These are phyloP conservation scores for Parazoanthus atlanticus DNA, from an alignment of 92 coral and sea anemone species.

Conservation along the genomic window DNA sequence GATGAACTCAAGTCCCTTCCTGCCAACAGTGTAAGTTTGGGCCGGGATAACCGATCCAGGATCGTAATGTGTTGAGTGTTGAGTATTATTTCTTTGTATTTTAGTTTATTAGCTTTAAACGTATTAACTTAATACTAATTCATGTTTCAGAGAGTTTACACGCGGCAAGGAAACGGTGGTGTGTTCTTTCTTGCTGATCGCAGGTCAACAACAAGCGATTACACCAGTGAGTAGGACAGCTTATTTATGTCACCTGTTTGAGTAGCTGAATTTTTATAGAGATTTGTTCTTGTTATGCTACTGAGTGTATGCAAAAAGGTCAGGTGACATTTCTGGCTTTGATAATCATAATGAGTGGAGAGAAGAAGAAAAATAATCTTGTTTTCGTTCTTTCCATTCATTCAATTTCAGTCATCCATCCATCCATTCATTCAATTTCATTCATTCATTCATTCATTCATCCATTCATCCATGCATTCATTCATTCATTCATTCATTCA, in stretches of 20 bases:
- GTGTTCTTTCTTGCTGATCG: constrained; percentile 38
- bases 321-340: background rate
- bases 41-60: too few species aligned
- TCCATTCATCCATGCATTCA: too few species aligned
- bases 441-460: too few species aligned
- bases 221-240: constrained; percentile 6
- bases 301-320: background rate
- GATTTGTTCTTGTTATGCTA: background rate
- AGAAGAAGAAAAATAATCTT: too few species aligned
- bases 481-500: too few species aligned
- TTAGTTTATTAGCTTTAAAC: background rate
- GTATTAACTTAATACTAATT: too few species aligned
- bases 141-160: constrained; percentile 30
- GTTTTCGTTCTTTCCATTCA: too few species aligned
- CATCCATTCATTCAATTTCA: too few species aligned
- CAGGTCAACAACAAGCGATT: constrained; percentile 20
- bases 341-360: background rate
- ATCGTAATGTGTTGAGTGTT: background rate
- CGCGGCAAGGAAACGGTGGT: constrained; percentile 15
- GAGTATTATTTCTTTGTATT: background rate
- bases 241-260: background rate
- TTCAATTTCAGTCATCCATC: background rate
- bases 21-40: background rate
- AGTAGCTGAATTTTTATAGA: background rate
- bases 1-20: constrained; percentile 30